A percentile compares a stretch with the other conserved stretches of the same genome.
Conservation (phyloP, 2,888 invertebrate species). For the Agriopis marginaria region DNA sequence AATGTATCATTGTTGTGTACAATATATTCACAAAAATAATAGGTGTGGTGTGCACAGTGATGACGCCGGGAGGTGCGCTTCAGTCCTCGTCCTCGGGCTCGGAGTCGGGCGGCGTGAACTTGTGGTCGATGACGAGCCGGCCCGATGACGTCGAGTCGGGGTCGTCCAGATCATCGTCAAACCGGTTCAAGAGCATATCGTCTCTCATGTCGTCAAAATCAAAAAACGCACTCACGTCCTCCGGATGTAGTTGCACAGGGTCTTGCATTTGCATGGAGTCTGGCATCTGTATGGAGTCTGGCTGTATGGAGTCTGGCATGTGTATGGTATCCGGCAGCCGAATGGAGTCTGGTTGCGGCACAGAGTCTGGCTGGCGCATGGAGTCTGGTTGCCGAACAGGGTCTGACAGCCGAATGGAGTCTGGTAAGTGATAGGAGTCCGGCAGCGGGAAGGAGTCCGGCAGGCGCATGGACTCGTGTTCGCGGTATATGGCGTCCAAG, state of each 20-base stretch:
- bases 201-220: slow-evolving; percentile 36
- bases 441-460: background rate
- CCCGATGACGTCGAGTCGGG: slow-evolving; percentile 29
- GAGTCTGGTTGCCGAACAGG: background rate
- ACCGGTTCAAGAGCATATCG: slow-evolving; percentile 42
- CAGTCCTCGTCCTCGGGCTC: slow-evolving; percentile 20
- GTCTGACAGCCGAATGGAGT: background rate
- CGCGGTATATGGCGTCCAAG: slow-evolving; percentile 67
- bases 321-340: slow-evolving; percentile 20
- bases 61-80: background rate
- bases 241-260: slow-evolving; percentile 27
- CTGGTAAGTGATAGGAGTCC: background rate
- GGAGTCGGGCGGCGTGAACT: slow-evolving; percentile 31
- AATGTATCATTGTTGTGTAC: background rate
- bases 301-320: slow-evolving; percentile 15
- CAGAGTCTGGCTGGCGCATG: background rate
- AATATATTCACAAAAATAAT: too few species aligned
- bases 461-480: slow-evolving; percentile 49
- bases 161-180: slow-evolving; percentile 41
- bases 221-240: slow-evolving; percentile 45
- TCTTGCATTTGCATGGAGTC: background rate
- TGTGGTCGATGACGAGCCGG: slow-evolving; percentile 30
- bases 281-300: background rate
- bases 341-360: background rate
- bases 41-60: too few species aligned